These are phyloP conservation scores for Xiphophorus couchianus DNA, from an alignment of 2,113 vertebrate genomes.

Conservation along the genomic window DNA sequence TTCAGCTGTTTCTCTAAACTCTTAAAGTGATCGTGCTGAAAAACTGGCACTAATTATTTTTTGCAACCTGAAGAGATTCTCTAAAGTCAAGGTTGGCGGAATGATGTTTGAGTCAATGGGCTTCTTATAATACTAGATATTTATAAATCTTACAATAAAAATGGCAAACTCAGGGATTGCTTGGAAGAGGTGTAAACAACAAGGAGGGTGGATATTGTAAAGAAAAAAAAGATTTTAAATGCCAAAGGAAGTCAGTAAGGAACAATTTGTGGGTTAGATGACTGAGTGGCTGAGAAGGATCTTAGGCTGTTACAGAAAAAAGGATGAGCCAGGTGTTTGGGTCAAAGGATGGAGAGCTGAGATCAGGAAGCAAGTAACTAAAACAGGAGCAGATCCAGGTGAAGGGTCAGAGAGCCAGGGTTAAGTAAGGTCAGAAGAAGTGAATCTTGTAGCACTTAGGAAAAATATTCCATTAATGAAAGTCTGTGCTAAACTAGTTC, in stretches of 20 bases:
- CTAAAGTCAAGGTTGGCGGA: background rate
- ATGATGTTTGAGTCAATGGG: background rate
- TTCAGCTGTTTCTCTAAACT: conserved; percentile 42
- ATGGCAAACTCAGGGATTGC: background rate
- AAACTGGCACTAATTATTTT: conserved; percentile 8
- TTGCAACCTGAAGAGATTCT: background rate
- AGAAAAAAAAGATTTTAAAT: conserved; percentile 5
- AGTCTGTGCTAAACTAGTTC: background rate
- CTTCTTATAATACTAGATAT: background rate
- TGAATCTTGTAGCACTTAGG: background rate
- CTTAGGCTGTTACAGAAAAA: conserved; percentile 5
- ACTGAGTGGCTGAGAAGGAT: conserved; percentile 6
- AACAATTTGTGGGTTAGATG: background rate
- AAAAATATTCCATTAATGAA: background rate
- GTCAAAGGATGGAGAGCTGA: conserved; percentile 22
- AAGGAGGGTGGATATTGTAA: background rate
- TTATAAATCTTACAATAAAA: background rate
- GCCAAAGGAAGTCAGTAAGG: background rate
- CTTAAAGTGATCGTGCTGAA: conserved; percentile 54
- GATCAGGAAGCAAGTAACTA: conserved; percentile 15
- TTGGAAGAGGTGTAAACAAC: background rate
- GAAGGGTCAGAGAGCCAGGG: conserved; percentile 2
- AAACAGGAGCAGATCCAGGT: background rate
- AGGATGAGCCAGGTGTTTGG: conserved; percentile 6
- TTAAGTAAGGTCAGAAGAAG: background rate